These are phyloP conservation scores for Gasteruption jaculator DNA, from an alignment of 2,888 invertebrate species.

Conservation along the genomic window DNA sequence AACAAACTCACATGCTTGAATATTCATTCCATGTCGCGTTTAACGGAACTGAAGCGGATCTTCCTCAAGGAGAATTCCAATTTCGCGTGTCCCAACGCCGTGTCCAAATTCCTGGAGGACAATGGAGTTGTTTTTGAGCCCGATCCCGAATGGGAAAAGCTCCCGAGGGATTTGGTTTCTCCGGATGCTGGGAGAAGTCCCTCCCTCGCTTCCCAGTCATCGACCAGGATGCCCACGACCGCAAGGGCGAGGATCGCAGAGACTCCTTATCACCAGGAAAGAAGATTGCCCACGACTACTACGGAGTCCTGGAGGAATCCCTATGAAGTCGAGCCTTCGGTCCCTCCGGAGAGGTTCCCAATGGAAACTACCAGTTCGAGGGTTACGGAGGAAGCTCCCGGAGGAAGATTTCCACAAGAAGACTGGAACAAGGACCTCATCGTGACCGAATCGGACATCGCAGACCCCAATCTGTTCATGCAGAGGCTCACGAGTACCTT, in stretches of 20 bases:
- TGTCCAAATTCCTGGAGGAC: constrained; percentile 30
- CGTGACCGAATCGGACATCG: too few relatives aligned
- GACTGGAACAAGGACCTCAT: too few relatives aligned
- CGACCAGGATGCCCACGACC: too few relatives aligned
- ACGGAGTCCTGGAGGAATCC: constrained; percentile 18
- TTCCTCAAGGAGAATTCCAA: constrained; percentile 39
- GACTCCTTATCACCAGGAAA: constrained; percentile 17
- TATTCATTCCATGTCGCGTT: constrained; percentile 30
- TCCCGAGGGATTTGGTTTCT: constrained; percentile 26
- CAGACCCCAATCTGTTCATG: too few relatives aligned
- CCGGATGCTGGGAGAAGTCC: too few relatives aligned
- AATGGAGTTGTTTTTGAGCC: constrained; percentile 31
- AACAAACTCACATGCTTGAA: constrained; percentile 42
- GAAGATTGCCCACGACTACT: constrained; percentile 14
- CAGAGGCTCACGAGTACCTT: too few relatives aligned
- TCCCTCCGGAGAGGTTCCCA: too few relatives aligned
- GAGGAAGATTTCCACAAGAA: too few relatives aligned
- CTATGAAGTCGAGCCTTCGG: too few relatives aligned
- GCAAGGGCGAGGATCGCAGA: constrained; percentile 7
- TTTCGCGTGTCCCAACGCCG: constrained; percentile 40
- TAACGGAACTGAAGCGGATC: constrained; percentile 33
- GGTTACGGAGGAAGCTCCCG: too few relatives aligned
- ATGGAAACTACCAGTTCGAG: too few relatives aligned
- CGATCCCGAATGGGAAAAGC: constrained; percentile 35
- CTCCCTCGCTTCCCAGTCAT: too few relatives aligned